phyloP scores from a whole-genome alignment of 2,113 vertebrate species.

The Amblyopsis rosae region DNA sequence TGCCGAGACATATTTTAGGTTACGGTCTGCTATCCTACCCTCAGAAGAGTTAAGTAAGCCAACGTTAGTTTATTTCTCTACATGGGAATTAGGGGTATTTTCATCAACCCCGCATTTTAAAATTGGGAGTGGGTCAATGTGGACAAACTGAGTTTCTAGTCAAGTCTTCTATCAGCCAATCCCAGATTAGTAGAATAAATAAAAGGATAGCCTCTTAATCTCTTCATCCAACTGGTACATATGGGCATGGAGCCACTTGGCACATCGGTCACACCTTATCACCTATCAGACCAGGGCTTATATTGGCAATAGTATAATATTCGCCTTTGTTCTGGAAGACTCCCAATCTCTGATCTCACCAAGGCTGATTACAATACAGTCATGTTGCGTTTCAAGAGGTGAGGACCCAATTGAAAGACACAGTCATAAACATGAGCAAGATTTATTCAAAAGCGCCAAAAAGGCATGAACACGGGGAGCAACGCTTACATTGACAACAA shows the following conservation, averaged over 20 bases:
- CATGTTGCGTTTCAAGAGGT: no score
- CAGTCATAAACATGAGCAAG: no score
- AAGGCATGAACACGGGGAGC: no score
- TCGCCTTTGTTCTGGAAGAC: slow-evolving; percentile 9
- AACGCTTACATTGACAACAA: no score
- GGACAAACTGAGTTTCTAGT: neutral
- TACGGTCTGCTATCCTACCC: no score
- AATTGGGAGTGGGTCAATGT: neutral
- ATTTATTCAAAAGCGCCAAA: no score
- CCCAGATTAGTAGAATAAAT: neutral
- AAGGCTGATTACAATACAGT: no score
- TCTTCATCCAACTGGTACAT: slow-evolving; percentile 30
- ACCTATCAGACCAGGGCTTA: slow-evolving; percentile 30
- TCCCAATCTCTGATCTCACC: slow-evolving; percentile 23
- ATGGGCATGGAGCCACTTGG: slow-evolving; percentile 41
- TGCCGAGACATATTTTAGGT: neutral
- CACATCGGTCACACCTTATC: slow-evolving; percentile 31
- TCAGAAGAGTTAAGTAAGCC: no score
- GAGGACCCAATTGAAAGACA: no score
- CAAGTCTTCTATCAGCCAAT: neutral
- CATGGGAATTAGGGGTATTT: no score
- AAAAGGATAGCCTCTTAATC: slow-evolving; percentile 50
- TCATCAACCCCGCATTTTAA: no score
- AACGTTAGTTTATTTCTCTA: no score
- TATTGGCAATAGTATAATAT: slow-evolving; percentile 28